Base-by-base conservation (phyloP, 2,113 vertebrate species). In the Leuciscus idus region DNA sequence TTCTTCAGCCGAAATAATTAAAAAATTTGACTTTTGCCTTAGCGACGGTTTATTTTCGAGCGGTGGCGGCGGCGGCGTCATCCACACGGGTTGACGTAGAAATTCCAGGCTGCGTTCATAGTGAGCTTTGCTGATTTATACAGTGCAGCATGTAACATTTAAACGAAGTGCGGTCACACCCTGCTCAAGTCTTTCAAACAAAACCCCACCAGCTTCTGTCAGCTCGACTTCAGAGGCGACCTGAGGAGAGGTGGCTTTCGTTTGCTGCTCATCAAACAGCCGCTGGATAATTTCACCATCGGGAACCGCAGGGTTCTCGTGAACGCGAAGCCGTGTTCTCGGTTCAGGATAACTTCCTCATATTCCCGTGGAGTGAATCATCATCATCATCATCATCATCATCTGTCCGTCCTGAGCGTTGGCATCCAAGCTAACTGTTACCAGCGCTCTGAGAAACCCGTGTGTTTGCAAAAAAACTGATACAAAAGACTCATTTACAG, bases 31-130 rank as follows among this genome's bases (percentile, higher is more conserved):
- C 62, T 70, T 85, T 70, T n/a, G 26, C 36, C 39, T 84, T 28
- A 33, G 84, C 87, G 83, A 86, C 86, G 36, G 17, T 43, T n/a
- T 57, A 64, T 39, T 84, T 87, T 75, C 90, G 87, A 85, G 90
- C 86, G 61, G 82, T 82, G n/a, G n/a, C n/a, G 79, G 84, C 87
- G 90, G 90, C 50, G n/a, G 90, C 85, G 94, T 94, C 94, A 94
- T 90, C 92, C 93, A 86, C 92, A 75, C 33, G 93, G 92, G 87
- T 92, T 92, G 87, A 91, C 90, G 86, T 86, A 91, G 87, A 91
- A 91, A 39, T 89, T 89, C 87, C 90, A 91, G 72, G 88, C 85
- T 90, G 84, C 90, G 50, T 72, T 83, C 94, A 94, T 92, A 92
- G 74, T 90, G 91, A 85, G 39, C 77, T 87, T 90, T 81, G 84